Evolutionary conservation across 2,888 invertebrate genomes (phyloP).

Genomic region (Saturnia pavonia): DNA sequence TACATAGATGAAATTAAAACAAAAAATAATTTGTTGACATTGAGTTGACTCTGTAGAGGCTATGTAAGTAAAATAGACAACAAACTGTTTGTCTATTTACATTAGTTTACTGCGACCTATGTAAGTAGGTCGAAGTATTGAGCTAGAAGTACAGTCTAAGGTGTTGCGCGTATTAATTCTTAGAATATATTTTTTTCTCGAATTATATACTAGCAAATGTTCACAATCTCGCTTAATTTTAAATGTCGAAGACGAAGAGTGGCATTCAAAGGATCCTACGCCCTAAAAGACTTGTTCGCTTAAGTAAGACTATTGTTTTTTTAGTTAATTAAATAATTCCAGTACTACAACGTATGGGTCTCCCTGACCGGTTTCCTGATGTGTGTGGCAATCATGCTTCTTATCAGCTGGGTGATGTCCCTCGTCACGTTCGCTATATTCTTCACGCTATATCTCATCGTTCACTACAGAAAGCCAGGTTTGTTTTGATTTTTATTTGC

Average conservation of each 20-base stretch:
- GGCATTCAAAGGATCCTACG: neutral
- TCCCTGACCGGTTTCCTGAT: constrained; percentile 91
- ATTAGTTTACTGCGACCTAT: neutral
- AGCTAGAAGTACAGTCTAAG: neutral
- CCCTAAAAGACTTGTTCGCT: neutral
- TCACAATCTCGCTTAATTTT: neutral
- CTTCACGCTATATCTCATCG: constrained; percentile 93
- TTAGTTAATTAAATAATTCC: constrained; percentile 43
- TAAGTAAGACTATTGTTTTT: neutral
- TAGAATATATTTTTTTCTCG: neutral
- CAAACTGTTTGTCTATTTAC: neutral
- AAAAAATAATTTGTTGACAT: neutral
- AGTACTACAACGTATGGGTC: constrained; percentile 97
- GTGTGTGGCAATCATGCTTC: constrained; percentile 95
- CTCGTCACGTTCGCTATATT: constrained; percentile 95
- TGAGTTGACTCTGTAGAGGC: neutral
- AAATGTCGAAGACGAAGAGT: neutral
- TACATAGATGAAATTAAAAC: neutral
- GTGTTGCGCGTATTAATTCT: neutral
- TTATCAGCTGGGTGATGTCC: constrained; percentile 96
- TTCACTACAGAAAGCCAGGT: constrained; percentile 97
- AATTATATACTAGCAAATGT: neutral
- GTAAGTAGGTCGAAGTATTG: neutral
- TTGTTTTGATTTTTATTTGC: constrained; percentile 22
- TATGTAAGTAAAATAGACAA: neutral